Evolutionary conservation across 2,888 invertebrate species (phyloP), one percentile per base, ranked within the genome.

Genomic region (Lamellibrachia satsuma): DNA sequence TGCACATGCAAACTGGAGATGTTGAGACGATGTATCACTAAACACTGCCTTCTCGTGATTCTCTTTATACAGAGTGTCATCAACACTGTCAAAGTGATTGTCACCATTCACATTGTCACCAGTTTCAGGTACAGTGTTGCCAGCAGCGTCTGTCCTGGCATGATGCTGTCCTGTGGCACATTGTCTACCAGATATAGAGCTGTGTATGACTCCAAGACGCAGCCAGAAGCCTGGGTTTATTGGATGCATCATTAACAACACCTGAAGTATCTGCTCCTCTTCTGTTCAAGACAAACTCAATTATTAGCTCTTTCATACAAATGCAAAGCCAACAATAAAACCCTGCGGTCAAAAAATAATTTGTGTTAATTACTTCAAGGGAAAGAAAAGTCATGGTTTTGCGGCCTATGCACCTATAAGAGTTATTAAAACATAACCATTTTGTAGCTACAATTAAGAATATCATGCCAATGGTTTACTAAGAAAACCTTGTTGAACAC

Each of bases 201-300:
- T 75, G 75, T 75, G 75, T 75, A 75, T 75, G 75, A 75, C 22
- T 75, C 75, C 75, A 75, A 75, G 75, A 75, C 75, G 75, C 75
- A 75, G 75, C 75, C 75, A 75, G 75, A 75, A 75, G 75, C 22
- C 75, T 75, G 22, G 75, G 75, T 75, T 75, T 22, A 75, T 11
- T 11, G 75, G 75, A 6, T 75, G 75, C 75, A 75, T 75, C 75
- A 22, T 75, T 22, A 75, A 15, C 75, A 75, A 75, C 75, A 75
- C 75, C 22, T 75, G 75, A 3, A 75, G 15, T 75, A 15, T 75
- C 75, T 75, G 75, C 75, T 75, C 22, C 75, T 75, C 75, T 75
- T 75, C 75, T 75, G 75, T 75, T 75, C 75, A 75, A 75, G n/a
- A 22, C 22, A 75, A 75, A 75, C 15, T 75, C 11, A 75, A 6